Conservation (phyloP, 2,113 vertebrate species). For the Atractosteus spatula region DNA sequence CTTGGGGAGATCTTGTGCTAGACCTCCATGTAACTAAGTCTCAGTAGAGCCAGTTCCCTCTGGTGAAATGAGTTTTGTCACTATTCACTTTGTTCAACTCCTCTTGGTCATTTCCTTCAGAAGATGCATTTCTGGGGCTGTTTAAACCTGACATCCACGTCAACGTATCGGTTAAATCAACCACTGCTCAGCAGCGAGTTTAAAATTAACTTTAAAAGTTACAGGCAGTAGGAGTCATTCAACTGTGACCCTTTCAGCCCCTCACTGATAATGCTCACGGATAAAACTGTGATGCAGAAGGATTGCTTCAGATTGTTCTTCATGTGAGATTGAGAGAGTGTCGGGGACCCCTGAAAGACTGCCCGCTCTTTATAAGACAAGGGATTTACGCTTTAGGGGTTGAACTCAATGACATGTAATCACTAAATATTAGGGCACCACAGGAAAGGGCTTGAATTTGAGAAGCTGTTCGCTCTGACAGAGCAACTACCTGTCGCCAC, state of each 20-base stretch:
- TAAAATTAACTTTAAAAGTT: conserved; percentile 20
- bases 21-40: no score
- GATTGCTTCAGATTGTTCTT: conserved; percentile 18
- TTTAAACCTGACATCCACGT: neutral
- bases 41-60: no score
- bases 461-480: conserved; percentile 50
- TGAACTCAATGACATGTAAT: conserved; percentile 64
- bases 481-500: conserved; percentile 42
- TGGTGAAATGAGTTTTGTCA: no score
- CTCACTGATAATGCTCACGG: no score
- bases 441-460: conserved; percentile 51
- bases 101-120: neutral
- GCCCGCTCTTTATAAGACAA: conserved; percentile 61
- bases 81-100: no score
- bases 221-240: no score
- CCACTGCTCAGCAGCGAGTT: neutral
- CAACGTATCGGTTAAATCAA: conserved; percentile 14
- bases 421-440: conserved; percentile 51
- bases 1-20: no score
- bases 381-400: conserved; percentile 60
- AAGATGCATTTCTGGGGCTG: no score
- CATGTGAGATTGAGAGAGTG: conserved; percentile 27
- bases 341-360: conserved; percentile 47
- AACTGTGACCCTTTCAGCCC: no score
- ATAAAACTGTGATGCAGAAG: no score